phyloP scores from a whole-genome alignment of 2,113 vertebrate genomes.

The Pan troglodytes region DNA sequence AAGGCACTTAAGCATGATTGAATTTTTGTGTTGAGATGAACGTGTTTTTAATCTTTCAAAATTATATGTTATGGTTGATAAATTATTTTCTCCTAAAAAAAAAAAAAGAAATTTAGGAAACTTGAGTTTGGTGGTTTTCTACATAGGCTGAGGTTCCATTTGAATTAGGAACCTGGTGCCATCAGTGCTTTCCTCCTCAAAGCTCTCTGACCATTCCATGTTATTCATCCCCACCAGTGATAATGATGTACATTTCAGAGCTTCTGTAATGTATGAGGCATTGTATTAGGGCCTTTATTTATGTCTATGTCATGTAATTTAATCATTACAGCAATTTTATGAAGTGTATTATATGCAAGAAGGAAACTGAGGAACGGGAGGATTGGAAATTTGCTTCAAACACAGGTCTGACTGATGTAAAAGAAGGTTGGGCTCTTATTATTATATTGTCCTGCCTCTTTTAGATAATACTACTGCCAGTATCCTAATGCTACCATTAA shows the following conservation, averaged over 20 bases:
- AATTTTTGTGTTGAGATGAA: not conserved
- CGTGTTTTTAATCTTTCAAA: not conserved
- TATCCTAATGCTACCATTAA: not conserved
- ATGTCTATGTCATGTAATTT: not conserved
- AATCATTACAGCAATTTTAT: not conserved
- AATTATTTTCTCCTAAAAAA: not conserved
- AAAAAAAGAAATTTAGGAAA: not conserved
- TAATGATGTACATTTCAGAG: not conserved
- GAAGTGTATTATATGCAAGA: not conserved
- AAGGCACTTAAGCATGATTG: not conserved
- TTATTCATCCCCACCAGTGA: not conserved
- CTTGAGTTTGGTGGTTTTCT: not conserved
- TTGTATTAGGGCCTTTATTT: not conserved
- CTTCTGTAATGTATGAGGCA: not conserved
- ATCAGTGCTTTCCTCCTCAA: not conserved
- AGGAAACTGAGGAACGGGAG: constrained; percentile 15
- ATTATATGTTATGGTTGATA: not conserved
- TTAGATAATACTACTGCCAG: not conserved
- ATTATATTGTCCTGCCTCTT: not conserved
- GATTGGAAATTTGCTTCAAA: not conserved
- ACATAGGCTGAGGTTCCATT: not conserved
- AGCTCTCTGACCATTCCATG: not conserved
- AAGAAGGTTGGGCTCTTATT: not conserved
- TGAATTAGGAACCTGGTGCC: not conserved
- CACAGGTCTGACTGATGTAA: not conserved